Base-by-base conservation (phyloP, 2,113 vertebrate species). In the Malaclemys terrapin region DNA sequence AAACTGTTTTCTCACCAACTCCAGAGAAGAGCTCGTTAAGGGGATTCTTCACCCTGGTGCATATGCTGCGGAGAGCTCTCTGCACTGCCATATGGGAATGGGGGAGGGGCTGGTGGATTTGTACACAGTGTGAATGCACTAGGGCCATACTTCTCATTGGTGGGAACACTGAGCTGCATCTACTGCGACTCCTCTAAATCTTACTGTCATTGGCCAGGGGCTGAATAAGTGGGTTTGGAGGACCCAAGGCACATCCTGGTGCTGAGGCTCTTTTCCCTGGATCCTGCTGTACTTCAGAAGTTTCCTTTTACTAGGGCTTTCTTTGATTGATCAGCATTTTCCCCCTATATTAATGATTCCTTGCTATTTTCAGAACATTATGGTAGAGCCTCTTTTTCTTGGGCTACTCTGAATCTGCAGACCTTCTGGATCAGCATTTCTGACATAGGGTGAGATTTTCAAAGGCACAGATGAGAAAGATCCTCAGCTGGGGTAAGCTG, bases 401-500 rank as follows among this genome's bases (percentile, higher is more conserved):
- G 65, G 42, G 7, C 75, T 78, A 16, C 75, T 47, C 75, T 78
- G 45, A 78, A 45, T 29, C 42, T 4, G 20, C 25, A 16, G 42
- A 29, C 24, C 12, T 78, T 78, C 47, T 78, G 24, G 24, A 27
- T 47, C 42, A 78, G 75, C 24, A 2, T 78, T 78, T 78, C 25
- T 78, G 75, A 47, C 45, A 29, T 16, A 27, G 7, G 42, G 6
- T 78, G 72, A 80, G 35, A 5, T 80, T 87, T 89, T 78, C 80
- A 76, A 59, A 25, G 0, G 0, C 0, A 47, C 5, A 53, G 29
- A 22, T 54, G 38, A 59, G 6, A 8, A 25, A 19, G 59, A 10
- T 50, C 13, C 8, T 13, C 76, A 19, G 38, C 0, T 0, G 38
- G 17, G 0, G 0, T 52, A 7, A 2, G 8, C 86, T 56, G 11